Evolutionary conservation across 92 coral and sea anemone genomes (phyloP), one percentile per base, ranked within the genome.

Genomic region (Epizoanthus scotinus): DNA sequence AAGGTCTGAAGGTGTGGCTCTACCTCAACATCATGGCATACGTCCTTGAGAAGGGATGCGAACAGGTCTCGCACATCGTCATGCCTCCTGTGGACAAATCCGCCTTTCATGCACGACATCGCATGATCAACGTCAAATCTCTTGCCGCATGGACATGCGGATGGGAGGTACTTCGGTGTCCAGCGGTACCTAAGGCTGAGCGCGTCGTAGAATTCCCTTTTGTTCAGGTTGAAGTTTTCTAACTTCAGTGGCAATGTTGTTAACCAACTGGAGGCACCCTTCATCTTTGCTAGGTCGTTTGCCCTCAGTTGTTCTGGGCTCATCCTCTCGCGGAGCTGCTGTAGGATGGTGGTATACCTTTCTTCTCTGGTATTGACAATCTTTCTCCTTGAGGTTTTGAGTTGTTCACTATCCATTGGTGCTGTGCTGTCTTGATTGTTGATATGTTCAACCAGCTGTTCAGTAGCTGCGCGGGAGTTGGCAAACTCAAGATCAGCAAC

Each of bases 41-140:
- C 85, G 14, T 83, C 91, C 29, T 88, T 72, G 55, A 88, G 91
- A 52, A 84, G 83, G 66, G 67, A 19, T 29, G 85, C 69, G 28
- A 86, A 86, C 47, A 63, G 78, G 65, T 88, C 88, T 78, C 79
- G 63, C 27, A 84, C 88, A n/a, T 88, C 86, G 44, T 88, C 88
- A 54, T 88, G 83, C 62, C 86, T 54, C 83, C 84, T 84, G 52
- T 84, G 81, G 50, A 88, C 85, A 61, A 79, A 88, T 19, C 91
- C 86, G 77, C 40, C 40, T 87, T 82, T 87, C 87, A 87, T 87
- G 49, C 82, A 82, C 8, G 90, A 72, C 78, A 82, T 60, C 0
- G 71, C 81, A 38, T 77, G 90, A 20, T 84, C 78, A 67, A 25
- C 55, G 18, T 67, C 78, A 56, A 72, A 75, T 17, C 64, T 65